Evolutionary conservation across 2,797 vertebrate genomes (phyloP), one percentile per base, ranked within the genome.

Genomic region (Myioborus miniatus): DNA sequence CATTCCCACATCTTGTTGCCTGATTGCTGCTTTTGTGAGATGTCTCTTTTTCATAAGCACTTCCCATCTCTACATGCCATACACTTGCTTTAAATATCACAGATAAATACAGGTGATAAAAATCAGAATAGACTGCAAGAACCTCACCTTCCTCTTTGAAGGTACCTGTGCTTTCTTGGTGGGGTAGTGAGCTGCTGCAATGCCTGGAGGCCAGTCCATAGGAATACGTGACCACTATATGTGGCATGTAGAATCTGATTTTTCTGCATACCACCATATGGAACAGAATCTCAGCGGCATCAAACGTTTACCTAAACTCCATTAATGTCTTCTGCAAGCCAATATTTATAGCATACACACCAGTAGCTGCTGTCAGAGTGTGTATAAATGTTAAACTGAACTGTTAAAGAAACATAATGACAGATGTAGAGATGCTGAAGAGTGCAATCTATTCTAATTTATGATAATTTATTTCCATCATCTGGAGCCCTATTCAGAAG

Each of bases 381-480:
- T 96, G 96, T 96, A 96, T 96, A 96, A 97, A 97, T 96, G 96
- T 96, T 96, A 97, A 97, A 97, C 94, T 77, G 96, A 96, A 94
- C 96, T 96, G 96, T 97, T 97, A 97, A 95, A 96, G 96, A 96
- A 97, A 96, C 96, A 96, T 97, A 96, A 97, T 93, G 96, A 96
- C 96, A 97, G 96, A 97, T 97, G 96, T 94, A 97, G 95, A 96
- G 96, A 97, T 97, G 96, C 96, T 96, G 96, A 96, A 95, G 96
- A 96, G 95, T 96, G 96, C 95, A 96, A 97, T 97, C 95, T 96
- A 94, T 97, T 97, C 96, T 97, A 97, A 97, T 97, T 96, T 97
- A 97, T 97, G 96, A 93, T 97, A 97, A 97, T 97, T 97, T 97
- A 96, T 97, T 97, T 94, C 96, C 91, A 96, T 97, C 96, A 96